Evolutionary conservation across 2,888 invertebrate genomes (phyloP), one percentile per base, ranked within the genome.

Genomic region (Mythimna vitellina): DNA sequence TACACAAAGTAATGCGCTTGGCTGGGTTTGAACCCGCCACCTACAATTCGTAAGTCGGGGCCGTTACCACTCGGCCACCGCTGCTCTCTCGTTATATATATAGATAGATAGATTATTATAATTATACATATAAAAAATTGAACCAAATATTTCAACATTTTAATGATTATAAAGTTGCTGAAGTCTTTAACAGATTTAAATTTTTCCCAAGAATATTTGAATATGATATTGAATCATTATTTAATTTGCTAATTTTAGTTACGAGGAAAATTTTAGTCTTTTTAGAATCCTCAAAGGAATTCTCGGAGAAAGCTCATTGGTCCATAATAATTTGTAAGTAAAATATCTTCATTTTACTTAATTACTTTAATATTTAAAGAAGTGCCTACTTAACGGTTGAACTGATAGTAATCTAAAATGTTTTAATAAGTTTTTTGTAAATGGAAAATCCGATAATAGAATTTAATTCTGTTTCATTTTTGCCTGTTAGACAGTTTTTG

Each of bases 321-420:
- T 46, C 38, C 46, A 32, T 73, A 32, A 20, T 62, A 65, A 51
- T 61, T 73, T 54, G 12, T 32, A 51, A 60, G 32, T 61, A 51
- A 65, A 76, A 60, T 25, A 61, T 65, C 54, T 79, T 65, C 63
- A 63, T 60, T 72, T 25, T 20, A 29, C 42, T 57, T 46, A 70
- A 78, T 75, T 62, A 78, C 51, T 78, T 75, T 62, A 78, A 75
- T 78, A 62, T 71, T 78, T 46, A 78, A 75, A 75, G n/a, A 62
- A 57, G 56, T 62, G 62, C 38, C 17, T 46, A 51, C 49, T 57
- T 63, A 53, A 71, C 12, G 61, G 22, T 62, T n/a, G 61, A 70
- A 51, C 25, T 78, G 56, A 70, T 61, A 22, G 20, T 62, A 57
- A 70, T 42, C 25, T 22, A n/a, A 68, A 68, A 73, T 76, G 20